Evolutionary conservation across 2,888 invertebrate species (phyloP), one percentile per base, ranked within the genome.

Genomic region (Ceraclea dissimilis): DNA sequence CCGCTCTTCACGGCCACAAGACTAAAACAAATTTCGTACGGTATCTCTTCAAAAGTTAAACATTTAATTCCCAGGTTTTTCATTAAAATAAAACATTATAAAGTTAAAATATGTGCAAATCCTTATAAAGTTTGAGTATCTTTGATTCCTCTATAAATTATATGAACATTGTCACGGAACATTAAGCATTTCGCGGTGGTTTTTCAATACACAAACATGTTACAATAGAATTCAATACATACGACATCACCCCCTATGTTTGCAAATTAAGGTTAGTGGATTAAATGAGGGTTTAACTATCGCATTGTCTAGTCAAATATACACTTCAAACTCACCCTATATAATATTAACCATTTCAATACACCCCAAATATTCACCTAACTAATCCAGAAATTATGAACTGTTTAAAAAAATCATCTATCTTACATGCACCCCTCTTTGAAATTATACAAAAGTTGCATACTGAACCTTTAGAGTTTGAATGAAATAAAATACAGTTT

Each of bases 241-340:
- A 16, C 39, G 4, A 11, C 11, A 8, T 39, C 39, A 39, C 39
- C 39, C 39, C 39, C 16, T 16, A 49, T 57, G 54, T 58, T 55
- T 54, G 58, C 51, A 52, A 54, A 58, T 58, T 55, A 49, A 43
- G 51, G 54, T 56, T 56, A 56, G 51, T 31, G 34, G 39, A 8
- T 39, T 39, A 13, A 39, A 39, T 16, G 39, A 39, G 39, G 39
- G 51, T 46, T 46, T 57, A 57, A 53, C 57, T 57, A 52, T 44
- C 34, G 22, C 20, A 48, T 56, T 56, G 56, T 52, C 39, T 39
- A 16, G n/a, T 13, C 39, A 39, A 39, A 13, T 39, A 16, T 16
- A 2, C 39, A 39, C 13, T 16, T 39, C 39, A 13, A 39, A 39
- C 39, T 16, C 39, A 39, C 39, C 13, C 39, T 13, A 13, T 11